phyloP scores from a whole-genome alignment of 2,113 vertebrate genomes.

The Neogobius melanostomus region DNA sequence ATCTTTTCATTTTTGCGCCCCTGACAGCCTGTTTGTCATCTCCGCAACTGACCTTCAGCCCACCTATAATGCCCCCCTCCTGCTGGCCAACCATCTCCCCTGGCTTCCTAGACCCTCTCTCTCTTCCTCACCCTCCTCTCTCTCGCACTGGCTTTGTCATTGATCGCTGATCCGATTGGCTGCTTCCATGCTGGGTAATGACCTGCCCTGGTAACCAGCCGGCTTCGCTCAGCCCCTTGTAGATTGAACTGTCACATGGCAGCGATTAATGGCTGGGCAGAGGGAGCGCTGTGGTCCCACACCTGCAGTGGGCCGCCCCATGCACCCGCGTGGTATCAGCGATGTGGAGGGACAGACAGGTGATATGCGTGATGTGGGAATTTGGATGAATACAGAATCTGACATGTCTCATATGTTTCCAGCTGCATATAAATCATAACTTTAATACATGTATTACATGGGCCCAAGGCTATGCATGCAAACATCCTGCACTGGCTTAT shows the following conservation, averaged over 20 bases:
- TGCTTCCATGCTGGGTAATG: conserved; percentile 98
- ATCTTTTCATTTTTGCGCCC: conserved; percentile 87
- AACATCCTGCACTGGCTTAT: conserved; percentile 25
- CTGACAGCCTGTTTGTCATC: conserved; percentile 98
- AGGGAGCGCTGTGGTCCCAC: conserved; percentile 84
- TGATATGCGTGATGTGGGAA: background rate
- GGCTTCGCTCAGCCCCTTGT: conserved; percentile 74
- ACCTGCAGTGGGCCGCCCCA: conserved; percentile 76
- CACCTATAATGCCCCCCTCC: conserved; percentile 44
- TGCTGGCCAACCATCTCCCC: conserved; percentile 39
- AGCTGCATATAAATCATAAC: conserved; percentile 37
- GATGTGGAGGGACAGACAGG: conserved; percentile 17
- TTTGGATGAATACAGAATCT: conserved; percentile 34
- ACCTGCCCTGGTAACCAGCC: conserved; percentile 89
- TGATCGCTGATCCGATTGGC: conserved; percentile 99
- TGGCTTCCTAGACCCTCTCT: background rate
- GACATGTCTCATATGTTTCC: conserved; percentile 26
- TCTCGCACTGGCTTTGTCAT: conserved; percentile 91
- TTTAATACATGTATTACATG: conserved; percentile 27
- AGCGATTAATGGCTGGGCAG: conserved; percentile 97
- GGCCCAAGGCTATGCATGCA: conserved; percentile 18
- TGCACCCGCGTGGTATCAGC: conserved; percentile 19
- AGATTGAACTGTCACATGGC: conserved; percentile 99
- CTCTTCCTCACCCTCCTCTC: background rate
- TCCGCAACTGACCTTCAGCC: conserved; percentile 90